These are phyloP conservation scores for Oreamnos americanus DNA, from an alignment of 2,113 vertebrate genomes.

Conservation along the genomic window DNA sequence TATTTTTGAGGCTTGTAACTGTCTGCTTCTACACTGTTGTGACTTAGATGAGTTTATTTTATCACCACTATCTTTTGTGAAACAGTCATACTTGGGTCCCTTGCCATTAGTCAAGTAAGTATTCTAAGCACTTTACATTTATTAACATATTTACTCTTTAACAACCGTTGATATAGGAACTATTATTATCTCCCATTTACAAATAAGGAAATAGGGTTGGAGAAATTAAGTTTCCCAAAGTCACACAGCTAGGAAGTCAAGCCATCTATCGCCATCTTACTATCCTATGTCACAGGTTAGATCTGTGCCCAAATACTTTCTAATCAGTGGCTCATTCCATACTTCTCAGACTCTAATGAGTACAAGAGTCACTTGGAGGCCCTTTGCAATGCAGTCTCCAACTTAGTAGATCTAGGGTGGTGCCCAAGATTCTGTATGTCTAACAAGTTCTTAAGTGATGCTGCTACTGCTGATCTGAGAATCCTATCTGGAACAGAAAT, in stretches of 20 bases:
- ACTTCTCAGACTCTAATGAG: background rate
- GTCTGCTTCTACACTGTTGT: background rate
- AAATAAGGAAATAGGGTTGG: background rate
- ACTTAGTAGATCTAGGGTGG: background rate
- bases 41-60: background rate
- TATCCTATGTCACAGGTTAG: background rate
- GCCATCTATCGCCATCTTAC: background rate
- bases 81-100: background rate
- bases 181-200: background rate
- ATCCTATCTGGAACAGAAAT: background rate
- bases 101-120: background rate
- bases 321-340: background rate
- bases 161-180: background rate
- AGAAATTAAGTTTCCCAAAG: background rate
- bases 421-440: background rate
- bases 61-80: background rate
- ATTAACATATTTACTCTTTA: background rate
- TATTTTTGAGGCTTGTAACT: background rate
- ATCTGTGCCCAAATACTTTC: background rate
- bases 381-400: background rate
- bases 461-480: background rate
- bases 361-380: background rate
- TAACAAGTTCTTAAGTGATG: background rate
- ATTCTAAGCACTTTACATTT: background rate
- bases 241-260: background rate